Percentiles rank a stretch among this genome's conserved stretches.
Conservation (phyloP, 2,797 vertebrate species). For the Pyrocephalus nanus region DNA sequence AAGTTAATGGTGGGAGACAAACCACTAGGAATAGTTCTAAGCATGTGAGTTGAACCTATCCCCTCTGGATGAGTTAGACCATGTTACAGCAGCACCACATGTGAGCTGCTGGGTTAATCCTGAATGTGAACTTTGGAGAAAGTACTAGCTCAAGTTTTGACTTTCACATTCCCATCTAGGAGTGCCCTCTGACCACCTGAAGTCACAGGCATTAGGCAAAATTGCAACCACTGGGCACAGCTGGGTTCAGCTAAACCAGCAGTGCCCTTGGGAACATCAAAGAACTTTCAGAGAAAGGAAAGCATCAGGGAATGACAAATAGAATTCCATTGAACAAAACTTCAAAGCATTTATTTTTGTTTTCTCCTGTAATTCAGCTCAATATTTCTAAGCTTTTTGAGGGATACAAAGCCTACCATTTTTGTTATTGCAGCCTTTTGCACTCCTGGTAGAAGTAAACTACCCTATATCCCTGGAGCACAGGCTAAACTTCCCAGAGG, state of each 20-base stretch:
- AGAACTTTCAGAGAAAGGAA: background rate
- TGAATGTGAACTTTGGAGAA: background rate
- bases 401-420: background rate
- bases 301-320: background rate
- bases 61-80: background rate
- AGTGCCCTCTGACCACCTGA: background rate
- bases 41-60: background rate
- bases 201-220: background rate
- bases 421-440: background rate
- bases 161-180: background rate
- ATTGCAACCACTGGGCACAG: background rate
- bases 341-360: background rate
- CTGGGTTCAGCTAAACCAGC: background rate
- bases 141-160: background rate
- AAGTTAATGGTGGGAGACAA: background rate
- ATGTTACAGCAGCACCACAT: background rate
- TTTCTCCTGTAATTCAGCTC: background rate
- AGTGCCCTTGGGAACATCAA: background rate
- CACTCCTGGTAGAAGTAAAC: background rate
- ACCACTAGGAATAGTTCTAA: background rate
- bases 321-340: background rate
- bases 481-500: background rate
- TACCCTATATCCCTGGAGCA: background rate
- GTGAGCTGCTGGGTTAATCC: background rate
- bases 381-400: background rate